Evolutionary conservation across 2,113 vertebrate genomes (phyloP), one percentile per base, ranked within the genome.

Genomic region (Ciconia stormi): DNA sequence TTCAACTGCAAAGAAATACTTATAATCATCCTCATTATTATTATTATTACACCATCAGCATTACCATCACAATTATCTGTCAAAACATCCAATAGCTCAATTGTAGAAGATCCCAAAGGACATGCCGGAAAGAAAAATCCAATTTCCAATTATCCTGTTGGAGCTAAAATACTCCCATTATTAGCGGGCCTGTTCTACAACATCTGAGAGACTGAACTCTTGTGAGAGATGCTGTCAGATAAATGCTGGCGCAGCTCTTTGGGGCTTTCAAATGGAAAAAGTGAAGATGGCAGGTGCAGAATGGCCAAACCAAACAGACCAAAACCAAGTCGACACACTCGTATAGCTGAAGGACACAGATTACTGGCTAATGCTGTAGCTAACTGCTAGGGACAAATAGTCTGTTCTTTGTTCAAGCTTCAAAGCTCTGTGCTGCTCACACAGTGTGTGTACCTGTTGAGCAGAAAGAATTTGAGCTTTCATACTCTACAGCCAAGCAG

Each of bases 141-240:
- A 30, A 89, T 95, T 95, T 94, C 55, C 56, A 66, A 67, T 94
- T 86, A 94, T 56, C 30, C 46, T 71, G 14, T 79, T 82, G 50
- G 17, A 92, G 30, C 34, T 90, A 42, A 73, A 88, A 74, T 56
- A 11, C 36, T 61, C 34, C 14, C 46, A 62, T 88, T 77, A 50
- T 42, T 13, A 87, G 53, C 2, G 2, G 36, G 4, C 26, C 55
- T 85, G 30, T 56, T 94, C 46, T 85, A 46, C 46, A 82, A 29
- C 22, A 66, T 78, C 34, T 38, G 36, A 90, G 49, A 90, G 11
- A 61, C 44, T 25, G 40, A 65, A 59, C 9, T 8, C 40, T 74
- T 89, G 46, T 52, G 30, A 89, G 46, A 91, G 13, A n/a, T 73
- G 9, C 42, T 70, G 46, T 29, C 71, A 81, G 52, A 91, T 44